Evolutionary conservation across 2,888 invertebrate genomes (phyloP), one percentile per base, ranked within the genome.

Genomic region (Trissolcus japonicus): DNA sequence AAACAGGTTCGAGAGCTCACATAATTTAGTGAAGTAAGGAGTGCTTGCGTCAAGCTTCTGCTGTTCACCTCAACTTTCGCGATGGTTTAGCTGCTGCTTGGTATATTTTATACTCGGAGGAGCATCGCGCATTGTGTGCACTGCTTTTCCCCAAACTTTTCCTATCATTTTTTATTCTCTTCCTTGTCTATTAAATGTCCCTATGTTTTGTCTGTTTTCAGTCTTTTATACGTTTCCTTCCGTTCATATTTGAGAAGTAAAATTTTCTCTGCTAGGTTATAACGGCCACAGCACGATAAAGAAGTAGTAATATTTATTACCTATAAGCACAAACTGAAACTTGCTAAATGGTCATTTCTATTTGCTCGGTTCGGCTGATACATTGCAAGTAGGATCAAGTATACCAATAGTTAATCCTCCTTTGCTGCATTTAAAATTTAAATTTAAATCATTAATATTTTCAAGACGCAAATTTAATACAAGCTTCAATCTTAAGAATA

Each of bases 181-280:
- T 68, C 54, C 68, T 75, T 63, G 68, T 63, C 69, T 55, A 59
- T 35, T 35, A 35, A 35, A 65, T 60, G 71, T 66, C 67, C 65
- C 65, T 73, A 35, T 14, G 46, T 46, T 46, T 11, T n/a, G 46
- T 46, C 29, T 25, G 56, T 54, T 72, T 60, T 65, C 60, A 56
- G 66, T 55, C 48, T 61, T 61, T 35, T 35, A 35, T 35, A 60
- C 65, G 57, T 57, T 75, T 77, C 72, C 78, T 76, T 76, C 75
- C 74, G 66, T 73, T 59, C 56, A 65, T 74, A 82, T 81, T 65
- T 81, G 81, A 84, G 84, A 85, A 86, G 85, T 86, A 83, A 86
- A 86, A 86, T 86, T 86, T 86, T 82, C 82, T 82, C 82, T 79
- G 84, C 83, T 83, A 83, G 83, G 84, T 83, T 84, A 84, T 82